Base-by-base conservation (phyloP, 1,140 invertebrate genomes). In the Hyles euphorbiae region DNA sequence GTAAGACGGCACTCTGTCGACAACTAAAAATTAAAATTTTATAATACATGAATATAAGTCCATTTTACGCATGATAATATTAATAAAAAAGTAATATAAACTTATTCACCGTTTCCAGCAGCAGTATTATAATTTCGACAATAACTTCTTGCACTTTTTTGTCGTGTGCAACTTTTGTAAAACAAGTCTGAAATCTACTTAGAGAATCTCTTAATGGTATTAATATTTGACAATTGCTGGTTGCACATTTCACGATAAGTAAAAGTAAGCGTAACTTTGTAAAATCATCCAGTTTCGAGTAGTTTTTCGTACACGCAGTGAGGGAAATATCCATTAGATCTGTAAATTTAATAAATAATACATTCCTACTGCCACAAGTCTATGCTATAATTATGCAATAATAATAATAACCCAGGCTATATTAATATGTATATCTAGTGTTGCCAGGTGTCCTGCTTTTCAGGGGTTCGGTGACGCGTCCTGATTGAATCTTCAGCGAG, bases 91-190 rank as follows among this genome's bases (percentile, higher is more conserved):
- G 3, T 40, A 46, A 56, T 53, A 47, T 8, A 40, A 44, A 36
- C 4, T 5, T 48, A 68, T 61, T 65, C 76, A 88, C 85, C 73
- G 63, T 70, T 65, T 85, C 74, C 12, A 88, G 12, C 9, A 81
- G 53, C 50, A 75, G 58, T 34, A 71, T 75, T 1, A 74, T 70
- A 34, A 83, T 86, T 63, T 88, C 81, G 47, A 81, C 68, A 5
- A 77, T 58, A 55, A 78, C 65, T 59, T 87, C 83, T 65, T 86
- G 77, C 9, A 74, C 68, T 71, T 81, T 87, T 50, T 84, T 84
- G 50, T 85, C 75, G 66, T 62, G 60, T 32, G 60, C 50, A 34
- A 73, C 60, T 70, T 65, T 78, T 32, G 58, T 50, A 49, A 82
- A 82, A 63, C 69, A 81, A 56, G 73, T 71, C 45, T 68, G 73